Base-by-base conservation (phyloP, 2,113 vertebrate genomes). In the Daboia siamensis region DNA sequence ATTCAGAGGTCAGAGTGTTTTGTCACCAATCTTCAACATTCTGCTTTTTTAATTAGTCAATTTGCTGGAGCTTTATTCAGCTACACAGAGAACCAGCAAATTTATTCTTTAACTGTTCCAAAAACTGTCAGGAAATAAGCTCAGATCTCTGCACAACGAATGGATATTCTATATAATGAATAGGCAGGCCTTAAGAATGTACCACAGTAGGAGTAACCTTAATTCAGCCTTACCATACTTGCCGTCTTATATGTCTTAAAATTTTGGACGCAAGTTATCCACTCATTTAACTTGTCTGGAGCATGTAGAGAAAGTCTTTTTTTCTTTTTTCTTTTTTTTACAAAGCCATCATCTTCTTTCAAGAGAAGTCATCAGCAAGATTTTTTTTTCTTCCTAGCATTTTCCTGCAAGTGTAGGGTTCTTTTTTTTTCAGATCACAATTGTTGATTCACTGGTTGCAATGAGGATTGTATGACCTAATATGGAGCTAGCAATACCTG, bases 81-180 rank as follows among this genome's bases (percentile, higher is more conserved):
- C 95, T 46, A 93, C 87, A 90, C 94, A 90, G 94, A 26, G 90
- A 90, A 88, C 46, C 96, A 96, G 94, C 95, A 95, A 44, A 24
- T 91, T 57, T 90, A 95, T 94, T 64, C 92, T 92, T 93, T 95
- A 94, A 69, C 55, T 93, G 13, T 92, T 95, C 95, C 95, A 97
- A 92, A 93, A 5, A 1, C 88, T 94, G 74, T 93, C 89, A 86
- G 88, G 20, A 17, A 91, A 39, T 4, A 26, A 89, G 69, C 64
- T 84, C 95, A 91, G 55, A 24, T 94, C 93, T 94, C 87, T 92
- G 93, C 64, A 87, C 20, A 21, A 51, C 56, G 90, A 94, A 64
- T 86, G 12, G 1, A 20, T 0, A 0, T 94, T 96, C 64, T 93
- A 86, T 91, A 90, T 13, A 92, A 85, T 0, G 0, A 57, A 89